Conservation (phyloP, 2,888 invertebrate genomes). For the Diachrysia chrysitis region DNA sequence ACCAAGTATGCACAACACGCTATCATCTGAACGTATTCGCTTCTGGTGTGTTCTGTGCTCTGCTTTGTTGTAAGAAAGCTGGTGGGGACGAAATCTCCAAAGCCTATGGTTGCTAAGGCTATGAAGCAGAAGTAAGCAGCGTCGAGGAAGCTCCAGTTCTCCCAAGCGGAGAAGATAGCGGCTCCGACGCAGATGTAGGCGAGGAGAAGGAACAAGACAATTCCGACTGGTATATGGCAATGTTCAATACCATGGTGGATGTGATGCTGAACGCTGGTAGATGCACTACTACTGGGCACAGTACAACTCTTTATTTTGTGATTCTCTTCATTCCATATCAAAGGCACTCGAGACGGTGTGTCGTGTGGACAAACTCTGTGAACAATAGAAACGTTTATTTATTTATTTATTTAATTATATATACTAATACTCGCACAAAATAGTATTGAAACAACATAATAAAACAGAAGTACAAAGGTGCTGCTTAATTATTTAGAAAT, state of each 20-base stretch:
- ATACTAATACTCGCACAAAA: too few relatives aligned
- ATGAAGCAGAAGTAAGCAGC: slow-evolving; percentile 96
- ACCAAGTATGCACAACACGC: slow-evolving; percentile 94
- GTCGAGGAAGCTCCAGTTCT: slow-evolving; percentile 94
- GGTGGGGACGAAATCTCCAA: slow-evolving; percentile 93
- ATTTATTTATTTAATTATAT: too few relatives aligned
- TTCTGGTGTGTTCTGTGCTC: slow-evolving; percentile 79
- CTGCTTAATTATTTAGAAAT: too few relatives aligned
- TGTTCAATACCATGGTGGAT: slow-evolving; percentile 77
- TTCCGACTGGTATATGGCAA: slow-evolving; percentile 82
- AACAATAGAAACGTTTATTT: slow-evolving; percentile 35
- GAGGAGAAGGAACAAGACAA: slow-evolving; percentile 91
- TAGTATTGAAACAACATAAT: too few relatives aligned
- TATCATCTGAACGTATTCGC: slow-evolving; percentile 92
- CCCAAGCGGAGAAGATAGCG: slow-evolving; percentile 93
- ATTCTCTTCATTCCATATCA: slow-evolving; percentile 90
- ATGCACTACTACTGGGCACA: slow-evolving; percentile 78
- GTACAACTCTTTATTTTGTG: slow-evolving; percentile 79
- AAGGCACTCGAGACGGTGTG: slow-evolving; percentile 93
- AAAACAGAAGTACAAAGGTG: too few relatives aligned
- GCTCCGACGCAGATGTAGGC: slow-evolving; percentile 94
- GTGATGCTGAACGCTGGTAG: slow-evolving; percentile 77
- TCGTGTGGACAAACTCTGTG: slow-evolving; percentile 90
- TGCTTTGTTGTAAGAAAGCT: slow-evolving; percentile 86
- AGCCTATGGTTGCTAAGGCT: slow-evolving; percentile 94